phyloP scores from a whole-genome alignment of 2,797 vertebrate species.

The Aselliscus stoliczkanus region DNA sequence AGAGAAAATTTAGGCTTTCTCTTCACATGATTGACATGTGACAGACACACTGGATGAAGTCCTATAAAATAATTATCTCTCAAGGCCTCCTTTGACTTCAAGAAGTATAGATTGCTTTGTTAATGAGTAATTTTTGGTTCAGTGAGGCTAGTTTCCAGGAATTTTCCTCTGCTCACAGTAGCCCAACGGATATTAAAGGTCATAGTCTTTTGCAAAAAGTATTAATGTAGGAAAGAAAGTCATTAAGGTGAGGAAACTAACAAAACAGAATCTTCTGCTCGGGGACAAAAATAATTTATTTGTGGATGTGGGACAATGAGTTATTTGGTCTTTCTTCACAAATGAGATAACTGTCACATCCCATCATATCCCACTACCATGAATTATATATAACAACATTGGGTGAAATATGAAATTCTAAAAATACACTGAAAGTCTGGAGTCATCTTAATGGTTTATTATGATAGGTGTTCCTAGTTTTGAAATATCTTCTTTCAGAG shows the following conservation, averaged over 20 bases:
- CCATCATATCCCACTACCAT: conserved; percentile 60
- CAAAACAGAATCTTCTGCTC: conserved; percentile 50
- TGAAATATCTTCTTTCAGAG: conserved; percentile 72
- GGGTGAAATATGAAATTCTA: conserved; percentile 75
- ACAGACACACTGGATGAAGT: background rate
- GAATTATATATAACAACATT: conserved; percentile 73
- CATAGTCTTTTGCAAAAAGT: conserved; percentile 47
- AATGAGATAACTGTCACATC: conserved; percentile 67
- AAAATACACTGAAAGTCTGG: conserved; percentile 75
- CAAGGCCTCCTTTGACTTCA: background rate
- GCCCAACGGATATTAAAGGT: conserved; percentile 55
- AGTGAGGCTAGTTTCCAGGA: conserved; percentile 33
- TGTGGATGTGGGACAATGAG: conserved; percentile 62
- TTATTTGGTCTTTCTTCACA: conserved; percentile 64
- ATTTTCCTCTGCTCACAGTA: conserved; percentile 6
- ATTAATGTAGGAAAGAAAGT: conserved; percentile 52
- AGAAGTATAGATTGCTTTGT: background rate
- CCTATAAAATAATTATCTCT: background rate
- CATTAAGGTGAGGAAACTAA: conserved; percentile 65
- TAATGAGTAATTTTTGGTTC: background rate
- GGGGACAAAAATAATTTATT: conserved; percentile 70
- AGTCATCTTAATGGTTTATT: conserved; percentile 77
- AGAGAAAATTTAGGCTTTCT: background rate
- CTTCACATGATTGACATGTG: background rate
- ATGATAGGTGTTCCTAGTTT: conserved; percentile 69